phyloP scores from a whole-genome alignment of 2,113 vertebrate species.

The Gobius niger region DNA sequence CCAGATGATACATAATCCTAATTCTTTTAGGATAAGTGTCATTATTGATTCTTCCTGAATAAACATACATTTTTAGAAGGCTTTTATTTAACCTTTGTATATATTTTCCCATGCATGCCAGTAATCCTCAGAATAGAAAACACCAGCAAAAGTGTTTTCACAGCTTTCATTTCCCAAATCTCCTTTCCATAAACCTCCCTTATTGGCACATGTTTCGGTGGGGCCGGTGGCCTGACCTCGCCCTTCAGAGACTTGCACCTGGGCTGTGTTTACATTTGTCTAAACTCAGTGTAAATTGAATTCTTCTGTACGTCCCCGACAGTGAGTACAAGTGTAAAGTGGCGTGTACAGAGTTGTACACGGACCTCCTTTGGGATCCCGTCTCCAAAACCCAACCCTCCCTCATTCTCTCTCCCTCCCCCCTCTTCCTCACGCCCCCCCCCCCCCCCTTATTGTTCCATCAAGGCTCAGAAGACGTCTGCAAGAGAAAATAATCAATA shows the following conservation, averaged over 20 bases:
- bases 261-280: constrained; percentile 74
- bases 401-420: background rate
- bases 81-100: no score
- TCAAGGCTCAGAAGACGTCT: constrained; percentile 67
- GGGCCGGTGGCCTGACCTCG: constrained; percentile 47
- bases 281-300: constrained; percentile 81
- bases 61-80: no score
- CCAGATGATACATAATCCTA: no score
- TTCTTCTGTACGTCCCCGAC: constrained; percentile 68
- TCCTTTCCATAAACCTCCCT: constrained; percentile 40
- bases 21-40: no score
- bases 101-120: no score
- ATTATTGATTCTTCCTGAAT: no score
- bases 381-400: background rate
- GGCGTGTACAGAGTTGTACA: constrained; percentile 71
- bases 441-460: constrained; percentile 61
- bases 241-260: constrained; percentile 64
- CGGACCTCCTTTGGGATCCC: constrained; percentile 57
- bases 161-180: constrained; percentile 42
- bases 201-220: constrained; percentile 63
- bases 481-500: constrained; percentile 85
- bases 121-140: constrained; percentile 4
- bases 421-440: background rate
- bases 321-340: constrained; percentile 78
- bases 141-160: constrained; percentile 45